These are phyloP conservation scores for Xiphorhynchus elegans DNA, from an alignment of 2,113 vertebrate genomes.

Conservation along the genomic window DNA sequence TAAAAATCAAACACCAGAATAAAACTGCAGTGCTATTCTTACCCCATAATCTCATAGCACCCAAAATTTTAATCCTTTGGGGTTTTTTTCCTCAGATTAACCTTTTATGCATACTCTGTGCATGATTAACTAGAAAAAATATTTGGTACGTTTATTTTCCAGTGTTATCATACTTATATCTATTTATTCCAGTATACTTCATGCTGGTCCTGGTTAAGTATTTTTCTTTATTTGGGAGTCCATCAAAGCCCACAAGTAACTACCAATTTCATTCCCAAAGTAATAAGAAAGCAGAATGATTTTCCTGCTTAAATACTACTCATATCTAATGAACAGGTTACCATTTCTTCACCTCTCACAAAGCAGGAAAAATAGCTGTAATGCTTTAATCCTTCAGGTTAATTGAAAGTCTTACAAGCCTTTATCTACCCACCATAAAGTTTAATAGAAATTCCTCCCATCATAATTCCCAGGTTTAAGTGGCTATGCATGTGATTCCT, in stretches of 20 bases:
- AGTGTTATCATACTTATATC: neutral
- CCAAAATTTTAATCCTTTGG: neutral
- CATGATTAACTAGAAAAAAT: rapidly evolving
- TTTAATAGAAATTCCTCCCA: constrained; percentile 14
- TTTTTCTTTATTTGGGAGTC: neutral
- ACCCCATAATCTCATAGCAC: rapidly evolving
- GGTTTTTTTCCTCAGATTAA: neutral
- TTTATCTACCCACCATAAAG: neutral
- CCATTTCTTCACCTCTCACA: neutral
- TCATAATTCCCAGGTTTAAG: constrained; percentile 15
- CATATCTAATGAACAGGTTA: neutral
- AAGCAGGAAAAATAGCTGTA: neutral
- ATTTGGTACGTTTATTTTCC: neutral
- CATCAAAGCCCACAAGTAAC: neutral
- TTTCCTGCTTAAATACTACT: neutral
- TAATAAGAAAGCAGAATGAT: neutral
- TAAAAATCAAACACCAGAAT: neutral
- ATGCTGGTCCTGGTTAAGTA: neutral
- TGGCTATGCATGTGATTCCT: neutral
- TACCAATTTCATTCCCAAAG: neutral
- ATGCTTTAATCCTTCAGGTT: constrained; percentile 29
- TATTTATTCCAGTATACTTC: neutral
- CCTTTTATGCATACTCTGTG: neutral
- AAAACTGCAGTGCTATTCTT: neutral
- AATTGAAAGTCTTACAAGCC: constrained; percentile 36